phyloP scores from a whole-genome alignment of 2,888 invertebrate genomes.

The Andricus curvator region DNA sequence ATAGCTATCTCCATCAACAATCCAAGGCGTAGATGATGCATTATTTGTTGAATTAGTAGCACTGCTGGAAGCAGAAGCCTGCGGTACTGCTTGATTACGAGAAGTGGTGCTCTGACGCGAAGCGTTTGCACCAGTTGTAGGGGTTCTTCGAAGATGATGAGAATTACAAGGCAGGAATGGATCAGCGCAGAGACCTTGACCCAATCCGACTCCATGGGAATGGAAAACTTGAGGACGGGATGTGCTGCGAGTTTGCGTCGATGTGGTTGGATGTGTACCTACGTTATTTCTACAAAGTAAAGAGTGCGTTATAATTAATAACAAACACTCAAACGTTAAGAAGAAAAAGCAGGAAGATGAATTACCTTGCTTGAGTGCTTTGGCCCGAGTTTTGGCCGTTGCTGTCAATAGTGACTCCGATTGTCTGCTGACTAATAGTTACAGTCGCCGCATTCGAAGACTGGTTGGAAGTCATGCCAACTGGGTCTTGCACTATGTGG shows the following conservation, averaged over 20 bases:
- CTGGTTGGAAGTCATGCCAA: conserved; percentile 54
- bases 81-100: conserved; percentile 62
- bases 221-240: conserved; percentile 84
- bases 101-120: background rate
- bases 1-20: conserved; percentile 17
- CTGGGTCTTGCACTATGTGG: conserved; percentile 74
- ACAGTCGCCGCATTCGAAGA: conserved; percentile 57
- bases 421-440: conserved; percentile 58
- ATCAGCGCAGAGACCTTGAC: conserved; percentile 79
- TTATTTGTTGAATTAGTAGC: conserved; percentile 50
- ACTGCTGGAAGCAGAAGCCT: conserved; percentile 55
- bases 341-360: background rate
- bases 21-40: background rate
- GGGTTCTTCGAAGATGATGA: conserved; percentile 81
- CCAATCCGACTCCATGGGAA: conserved; percentile 79
- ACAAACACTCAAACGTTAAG: background rate
- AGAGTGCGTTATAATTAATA: background rate
- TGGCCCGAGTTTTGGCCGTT: conserved; percentile 70
- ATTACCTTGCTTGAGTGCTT: conserved; percentile 74
- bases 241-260: conserved; percentile 85
- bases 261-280: conserved; percentile 85
- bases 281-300: conserved; percentile 80
- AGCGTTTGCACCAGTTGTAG: conserved; percentile 43
- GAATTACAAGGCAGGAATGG: conserved; percentile 87
- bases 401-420: conserved; percentile 63